These are phyloP conservation scores for Ceratoteleas bidentatus DNA, from an alignment of 1,140 invertebrate genomes.

Conservation along the genomic window DNA sequence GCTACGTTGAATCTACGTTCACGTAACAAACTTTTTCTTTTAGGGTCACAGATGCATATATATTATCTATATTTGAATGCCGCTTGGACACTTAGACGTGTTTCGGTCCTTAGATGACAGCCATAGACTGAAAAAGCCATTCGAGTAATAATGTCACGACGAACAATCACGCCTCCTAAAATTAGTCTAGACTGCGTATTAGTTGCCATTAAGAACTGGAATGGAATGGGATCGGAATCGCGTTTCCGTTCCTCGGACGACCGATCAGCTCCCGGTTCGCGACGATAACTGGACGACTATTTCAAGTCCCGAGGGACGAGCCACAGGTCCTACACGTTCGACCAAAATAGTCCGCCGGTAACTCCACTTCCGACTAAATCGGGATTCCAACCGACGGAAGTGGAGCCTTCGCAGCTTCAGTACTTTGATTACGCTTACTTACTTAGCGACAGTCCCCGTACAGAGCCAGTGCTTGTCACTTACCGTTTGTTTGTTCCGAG, in stretches of 20 bases:
- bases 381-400: slow-evolving; percentile 5
- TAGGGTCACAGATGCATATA: slow-evolving; percentile 7
- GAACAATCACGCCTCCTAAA: slow-evolving; percentile 35
- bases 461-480: slow-evolving; percentile 48
- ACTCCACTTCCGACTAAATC: slow-evolving; percentile 27
- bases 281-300: slow-evolving; percentile 12
- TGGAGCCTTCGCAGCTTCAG: slow-evolving; percentile 33
- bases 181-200: slow-evolving; percentile 11
- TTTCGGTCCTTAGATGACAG: slow-evolving; percentile 46
- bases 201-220: slow-evolving; percentile 12
- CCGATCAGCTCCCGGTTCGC: background rate
- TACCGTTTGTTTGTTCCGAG: slow-evolving; percentile 30
- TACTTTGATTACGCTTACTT: slow-evolving; percentile 49
- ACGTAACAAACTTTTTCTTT: too few relatives aligned
- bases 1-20: too few relatives aligned
- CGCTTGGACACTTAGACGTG: slow-evolving; percentile 77
- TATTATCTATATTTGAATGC: slow-evolving; percentile 77
- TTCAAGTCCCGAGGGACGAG: slow-evolving; percentile 4
- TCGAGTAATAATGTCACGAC: slow-evolving; percentile 9
- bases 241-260: background rate
- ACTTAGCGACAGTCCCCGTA: slow-evolving; percentile 24
- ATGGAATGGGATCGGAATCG: slow-evolving; percentile 8
- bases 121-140: slow-evolving; percentile 51
- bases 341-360: slow-evolving; percentile 40
- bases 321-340: slow-evolving; percentile 3